Conservation (phyloP, 2,888 invertebrate genomes). For the Cerceris rybyensis region DNA sequence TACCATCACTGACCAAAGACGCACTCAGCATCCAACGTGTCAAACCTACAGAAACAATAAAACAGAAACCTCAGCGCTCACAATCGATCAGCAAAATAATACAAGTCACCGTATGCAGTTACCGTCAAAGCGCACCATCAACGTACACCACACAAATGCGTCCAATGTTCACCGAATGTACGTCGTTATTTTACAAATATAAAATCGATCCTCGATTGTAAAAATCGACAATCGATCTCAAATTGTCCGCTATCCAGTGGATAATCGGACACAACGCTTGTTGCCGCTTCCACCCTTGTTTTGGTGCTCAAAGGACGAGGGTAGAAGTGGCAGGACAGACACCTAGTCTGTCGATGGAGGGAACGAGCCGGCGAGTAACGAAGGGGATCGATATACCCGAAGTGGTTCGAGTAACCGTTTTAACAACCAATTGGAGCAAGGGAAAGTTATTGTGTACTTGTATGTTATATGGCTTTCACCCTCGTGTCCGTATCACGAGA, state of each 20-base stretch:
- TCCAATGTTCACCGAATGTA: not conserved
- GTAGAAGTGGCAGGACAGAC: conserved; percentile 13
- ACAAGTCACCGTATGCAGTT: too few species aligned
- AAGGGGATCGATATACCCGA: conserved; percentile 62
- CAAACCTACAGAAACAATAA: too few species aligned
- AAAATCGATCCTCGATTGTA: not conserved
- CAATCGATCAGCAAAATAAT: too few species aligned
- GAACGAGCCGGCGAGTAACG: conserved; percentile 50
- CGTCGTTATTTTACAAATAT: not conserved
- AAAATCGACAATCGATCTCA: too few species aligned
- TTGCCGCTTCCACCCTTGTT: not conserved
- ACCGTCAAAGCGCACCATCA: too few species aligned
- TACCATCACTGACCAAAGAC: not conserved
- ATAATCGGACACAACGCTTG: not conserved
- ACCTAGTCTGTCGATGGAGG: conserved; percentile 44
- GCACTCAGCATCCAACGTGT: not conserved
- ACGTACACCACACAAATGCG: too few species aligned
- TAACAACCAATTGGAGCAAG: conserved; percentile 65
- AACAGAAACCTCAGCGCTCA: too few species aligned
- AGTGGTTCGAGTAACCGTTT: conserved; percentile 62
- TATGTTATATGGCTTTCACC: conserved; percentile 49
- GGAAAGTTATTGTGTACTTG: conserved; percentile 64
- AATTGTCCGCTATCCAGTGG: not conserved
- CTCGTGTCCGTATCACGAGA: conserved; percentile 33
- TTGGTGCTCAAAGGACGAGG: not conserved